Base-by-base conservation (phyloP, 2,888 invertebrate species). In the Trissonchulus latispiculum region DNA sequence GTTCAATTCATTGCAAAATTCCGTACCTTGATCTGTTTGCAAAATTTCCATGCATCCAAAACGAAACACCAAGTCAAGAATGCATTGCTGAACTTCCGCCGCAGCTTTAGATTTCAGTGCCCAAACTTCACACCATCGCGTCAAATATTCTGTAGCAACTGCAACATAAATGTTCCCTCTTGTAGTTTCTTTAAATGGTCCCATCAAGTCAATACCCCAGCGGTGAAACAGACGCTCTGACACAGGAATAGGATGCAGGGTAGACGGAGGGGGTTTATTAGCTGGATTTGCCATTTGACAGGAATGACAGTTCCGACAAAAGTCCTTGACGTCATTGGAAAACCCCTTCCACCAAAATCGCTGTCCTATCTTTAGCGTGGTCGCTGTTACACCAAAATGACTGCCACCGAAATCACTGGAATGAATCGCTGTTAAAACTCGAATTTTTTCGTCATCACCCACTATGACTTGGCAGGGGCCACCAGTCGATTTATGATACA, bases 61-160 rank as follows among this genome's bases (percentile, higher is more conserved):
- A 15, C 15, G 15, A 28, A 8, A 66, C 8, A 66, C 28, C 28
- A 66, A 8, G 31, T 66, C 66, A 8, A 66, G 8, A 8, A 66
- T 66, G 66, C 15, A 66, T 28, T 28, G 8, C 8, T 8, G 8
- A 28, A 66, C 31, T 8, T 8, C 8, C 8, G 15, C 66, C 31
- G 66, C 66, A 18, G 15, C 31, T 66, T 66, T 28, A 28, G 15
- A 18, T 18, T 15, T 8, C 8, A 66, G 8, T 8, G 66, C 8
- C 66, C 28, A 18, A 18, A 28, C 66, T 28, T 18, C 66, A 8
- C 18, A 8, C 15, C 15, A 66, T 66, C 66, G n/a, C 28, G 28
- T 66, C 8, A 66, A 18, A 66, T 66, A 66, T 66, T 66, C 66
- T 18, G 66, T 66, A 28, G 66, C 66, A 8, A 66, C 66, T 28